Base-by-base conservation (phyloP, 2,797 vertebrate species). In the Clarias platycephalus region DNA sequence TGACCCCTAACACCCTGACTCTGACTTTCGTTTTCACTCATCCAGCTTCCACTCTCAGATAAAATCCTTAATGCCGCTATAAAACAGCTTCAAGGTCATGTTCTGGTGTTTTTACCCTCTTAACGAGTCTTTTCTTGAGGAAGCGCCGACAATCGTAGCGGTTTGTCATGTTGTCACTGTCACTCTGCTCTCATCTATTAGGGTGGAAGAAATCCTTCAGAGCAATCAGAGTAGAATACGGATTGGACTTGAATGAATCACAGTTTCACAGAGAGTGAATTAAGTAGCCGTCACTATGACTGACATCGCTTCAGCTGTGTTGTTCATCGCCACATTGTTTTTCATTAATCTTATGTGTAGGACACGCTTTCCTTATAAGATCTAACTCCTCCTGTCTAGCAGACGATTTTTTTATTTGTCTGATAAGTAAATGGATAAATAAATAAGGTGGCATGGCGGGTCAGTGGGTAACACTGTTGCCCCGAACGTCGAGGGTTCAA, bases 271-370 rank as follows among this genome's bases (percentile, higher is more conserved):
- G 31, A 40, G 34, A 1, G 57, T 18, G 7, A 63, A 79, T 63
- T 79, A 26, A 63, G 63, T 16, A 79, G 24, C 58, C 26, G 76
- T 79, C 76, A 79, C 34, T 79, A 63, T 63, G 37, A 79, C 24
- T 63, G 76, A 79, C 58, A 79, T 79, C 58, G 40, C 58, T 1
- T 63, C 58, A 37, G 57, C 31, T 10, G 0, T 40, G 57, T 62
- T 78, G 57, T 78, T 40, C 75, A 62, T n/a, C 34, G 10, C 22
- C 75, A 16, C 58, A 78, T 78, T 79, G 58, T 79, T 63, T n/a
- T 22, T 28, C 55, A 24, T 58, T 76, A 28, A 22, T 12, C 18
- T 12, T 22, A 34, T 13, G 28, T 31, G 55, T 13, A 8, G 15
- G 22, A 58, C 55, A 6, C 3, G 5, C 58, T 62, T 79, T 79